Base-by-base conservation (phyloP, 2,113 vertebrate species). In the Caranx ignobilis region DNA sequence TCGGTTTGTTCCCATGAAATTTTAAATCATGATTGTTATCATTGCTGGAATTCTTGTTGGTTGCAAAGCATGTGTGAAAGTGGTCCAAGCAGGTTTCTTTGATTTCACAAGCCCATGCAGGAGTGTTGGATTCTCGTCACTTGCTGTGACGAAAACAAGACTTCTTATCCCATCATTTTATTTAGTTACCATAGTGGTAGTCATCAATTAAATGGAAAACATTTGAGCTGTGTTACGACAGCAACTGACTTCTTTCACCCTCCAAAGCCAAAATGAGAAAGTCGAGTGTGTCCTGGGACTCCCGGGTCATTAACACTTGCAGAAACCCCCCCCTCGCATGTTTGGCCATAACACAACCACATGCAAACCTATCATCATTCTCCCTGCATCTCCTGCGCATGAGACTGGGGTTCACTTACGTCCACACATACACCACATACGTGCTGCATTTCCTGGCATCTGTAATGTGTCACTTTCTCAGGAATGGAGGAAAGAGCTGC, bases 341-440 rank as follows among this genome's bases (percentile, higher is more conserved):
- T 84, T 89, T 88, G 83, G 86, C 77, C 21, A 73, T 15, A 85
- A 86, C 80, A 89, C 77, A 76, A 55, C 69, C 65, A 90, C 19
- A 50, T 86, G 70, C 73, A 82, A 66, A 61, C 70, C 70, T 45
- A 72, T 84, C 71, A 85, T 77, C 85, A 78, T 52, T 71, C 79
- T 84, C 71, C 39, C 34, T 47, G 60, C 31, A 66, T 75, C 50
- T 83, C 67, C 35, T 4, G 5, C 26, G n/a, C 66, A 55, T 50
- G 45, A 67, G 41, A 52, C 32, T 50, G 9, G 50, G 59, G 19
- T 77, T 78, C 13, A 7, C 43, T 66, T 45, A 72, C 54, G 3
- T 68, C 55, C 37, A 37, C 26, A 26, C 26, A 26, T 26, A 26
- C 26, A 26, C 26, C 26, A 26, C 57, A 37, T 67, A 26, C 48